Evolutionary conservation across 1,140 invertebrate species (phyloP), one percentile per base, ranked within the genome.

Genomic region (Amyelois transitella): DNA sequence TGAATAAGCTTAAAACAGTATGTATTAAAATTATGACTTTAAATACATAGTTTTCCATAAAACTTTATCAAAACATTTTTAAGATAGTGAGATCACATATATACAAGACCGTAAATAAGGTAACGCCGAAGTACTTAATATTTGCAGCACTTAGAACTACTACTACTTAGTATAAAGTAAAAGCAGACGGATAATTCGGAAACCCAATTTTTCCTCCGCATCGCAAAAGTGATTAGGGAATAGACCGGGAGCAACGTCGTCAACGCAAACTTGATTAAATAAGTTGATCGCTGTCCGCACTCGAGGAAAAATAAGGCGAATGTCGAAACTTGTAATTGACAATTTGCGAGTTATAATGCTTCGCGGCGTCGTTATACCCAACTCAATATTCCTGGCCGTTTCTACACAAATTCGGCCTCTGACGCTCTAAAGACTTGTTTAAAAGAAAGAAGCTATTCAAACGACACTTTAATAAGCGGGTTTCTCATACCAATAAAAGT

Each of bases 311-410:
- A 56, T 49, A 38, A 53, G 22, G 48, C 25, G 55, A 63, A 58
- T 54, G 48, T 43, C 51, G 51, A 58, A 63, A 67, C 22, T 67
- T 60, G 24, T 58, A 63, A 67, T 67, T 67, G 60, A 56, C 61
- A 67, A 67, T 67, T 60, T 63, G 45, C 19, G 57, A 63, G 58
- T 51, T 38, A 19, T 43, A 22, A 55, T 32, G 14, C 18, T 19
- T n/a, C 25, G 1, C 8, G 17, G 18, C n/a, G 22, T 14, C 52
- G 18, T 56, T 58, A 55, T 60, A 24, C 20, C 18, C 52, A 60
- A 64, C 55, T 52, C 59, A 53, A 61, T 58, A 53, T 61, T 55
- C 56, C 43, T 28, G n/a, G 32, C 17, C 32, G 32, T 14, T 38
- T 14, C 32, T 38, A 38, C 32, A 14, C 28, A 28, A 43, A 48